These are phyloP conservation scores for Machimus rusticus DNA, from an alignment of 2,888 invertebrate species.

Conservation along the genomic window DNA sequence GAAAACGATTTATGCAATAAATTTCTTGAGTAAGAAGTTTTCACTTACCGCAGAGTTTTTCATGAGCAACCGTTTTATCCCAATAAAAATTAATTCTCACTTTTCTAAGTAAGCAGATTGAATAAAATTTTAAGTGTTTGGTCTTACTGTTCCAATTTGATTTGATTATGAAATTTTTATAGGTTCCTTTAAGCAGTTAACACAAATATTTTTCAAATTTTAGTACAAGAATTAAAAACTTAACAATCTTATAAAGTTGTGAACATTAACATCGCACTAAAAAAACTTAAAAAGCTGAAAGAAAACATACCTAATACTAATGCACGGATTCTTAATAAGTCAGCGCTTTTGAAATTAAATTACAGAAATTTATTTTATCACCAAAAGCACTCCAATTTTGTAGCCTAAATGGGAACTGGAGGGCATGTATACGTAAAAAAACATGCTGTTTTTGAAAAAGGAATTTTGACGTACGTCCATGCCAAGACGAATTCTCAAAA, in stretches of 20 bases:
- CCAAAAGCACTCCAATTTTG: too few species aligned
- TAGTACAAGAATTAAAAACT: background rate
- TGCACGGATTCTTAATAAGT: too few species aligned
- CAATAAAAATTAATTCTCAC: background rate
- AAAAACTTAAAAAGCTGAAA: too few species aligned
- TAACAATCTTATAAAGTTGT: background rate
- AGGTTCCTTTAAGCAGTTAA: background rate
- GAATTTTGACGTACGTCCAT: too few species aligned
- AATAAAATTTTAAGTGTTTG: background rate
- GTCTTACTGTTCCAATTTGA: background rate
- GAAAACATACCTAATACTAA: too few species aligned
- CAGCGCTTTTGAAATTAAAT: too few species aligned
- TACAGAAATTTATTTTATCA: too few species aligned
- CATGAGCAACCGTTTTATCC: background rate
- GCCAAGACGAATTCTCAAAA: too few species aligned
- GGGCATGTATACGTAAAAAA: too few species aligned
- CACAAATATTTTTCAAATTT: background rate
- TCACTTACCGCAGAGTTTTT: background rate
- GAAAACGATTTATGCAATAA: background rate
- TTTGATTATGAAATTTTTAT: background rate
- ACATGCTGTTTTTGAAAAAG: too few species aligned
- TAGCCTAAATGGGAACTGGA: too few species aligned
- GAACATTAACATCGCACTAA: too few species aligned
- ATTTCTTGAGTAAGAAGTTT: background rate
- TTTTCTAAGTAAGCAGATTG: background rate